Percentiles rank a stretch among this genome's conserved stretches.
phyloP scores from a whole-genome alignment of 1,140 invertebrate genomes.

The Cepaea nemoralis region DNA sequence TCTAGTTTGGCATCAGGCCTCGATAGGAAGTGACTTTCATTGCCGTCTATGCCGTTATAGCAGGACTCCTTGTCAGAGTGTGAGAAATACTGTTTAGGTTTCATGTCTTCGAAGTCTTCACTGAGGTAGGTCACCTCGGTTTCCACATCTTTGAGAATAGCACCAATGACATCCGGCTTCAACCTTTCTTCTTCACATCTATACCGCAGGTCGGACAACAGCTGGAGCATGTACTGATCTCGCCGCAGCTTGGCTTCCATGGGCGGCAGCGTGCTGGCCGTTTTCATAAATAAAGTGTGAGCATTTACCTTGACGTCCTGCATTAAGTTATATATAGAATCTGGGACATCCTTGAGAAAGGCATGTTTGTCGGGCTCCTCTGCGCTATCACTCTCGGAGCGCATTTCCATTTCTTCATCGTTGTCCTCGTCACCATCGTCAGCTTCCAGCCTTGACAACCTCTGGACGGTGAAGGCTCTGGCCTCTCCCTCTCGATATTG shows the following conservation, averaged over 20 bases:
- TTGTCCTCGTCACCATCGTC: constrained; percentile 36
- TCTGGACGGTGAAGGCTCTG: background rate
- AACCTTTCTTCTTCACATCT: constrained; percentile 16
- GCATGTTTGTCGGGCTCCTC: constrained; percentile 5
- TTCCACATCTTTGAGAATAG: constrained; percentile 37
- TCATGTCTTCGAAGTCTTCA: constrained; percentile 37
- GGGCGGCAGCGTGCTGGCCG: background rate
- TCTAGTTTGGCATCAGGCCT: constrained; percentile 5
- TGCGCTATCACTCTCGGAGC: constrained; percentile 26
- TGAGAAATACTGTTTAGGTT: constrained; percentile 23
- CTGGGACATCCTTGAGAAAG: constrained; percentile 31
- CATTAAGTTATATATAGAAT: constrained; percentile 20
- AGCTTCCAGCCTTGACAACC: constrained; percentile 22
- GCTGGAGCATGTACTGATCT: constrained; percentile 33
- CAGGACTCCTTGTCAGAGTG: constrained; percentile 17
- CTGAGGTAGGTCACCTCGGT: constrained; percentile 5
- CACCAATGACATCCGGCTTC: constrained; percentile 20
- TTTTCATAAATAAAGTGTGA: constrained; percentile 31
- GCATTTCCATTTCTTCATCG: constrained; percentile 40
- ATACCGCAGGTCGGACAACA: constrained; percentile 25
- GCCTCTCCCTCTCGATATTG: background rate
- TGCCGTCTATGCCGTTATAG: constrained; percentile 19
- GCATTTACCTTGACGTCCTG: constrained; percentile 33
- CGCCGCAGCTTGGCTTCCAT: constrained; percentile 11
- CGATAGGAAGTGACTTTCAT: constrained; percentile 21